Evolutionary conservation across 2,797 vertebrate species (phyloP), one percentile per base, ranked within the genome.

Genomic region (Leucoraja ocellata): DNA sequence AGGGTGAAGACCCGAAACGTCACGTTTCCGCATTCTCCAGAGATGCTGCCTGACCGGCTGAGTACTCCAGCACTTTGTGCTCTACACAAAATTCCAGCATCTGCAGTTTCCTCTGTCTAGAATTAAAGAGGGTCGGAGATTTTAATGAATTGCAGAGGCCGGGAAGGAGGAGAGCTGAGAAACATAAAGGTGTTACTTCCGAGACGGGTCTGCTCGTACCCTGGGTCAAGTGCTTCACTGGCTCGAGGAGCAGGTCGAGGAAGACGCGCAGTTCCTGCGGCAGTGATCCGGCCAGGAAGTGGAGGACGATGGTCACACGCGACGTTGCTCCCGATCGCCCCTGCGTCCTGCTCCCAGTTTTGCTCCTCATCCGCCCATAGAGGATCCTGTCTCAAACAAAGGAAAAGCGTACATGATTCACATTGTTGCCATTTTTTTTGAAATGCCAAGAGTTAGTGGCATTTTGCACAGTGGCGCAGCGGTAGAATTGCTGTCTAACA

Each of bases 311-410:
- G 39, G 98, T 97, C 95, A 98, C 98, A 18, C 98, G 97, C 18
- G 97, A 96, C 68, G 96, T 93, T 0, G 98, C 96, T 4, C 96
- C 95, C 0, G 98, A 95, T 93, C 97, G 99, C 74, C 99, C 98
- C 95, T 99, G 98, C 14, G 99, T 98, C 96, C 97, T 99, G 94
- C 95, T 99, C 93, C 98, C 98, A 0, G 97, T 97, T 96, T 98
- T 99, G 93, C 97, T 98, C 95, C 97, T 98, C 97, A 99, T 97
- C 78, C 99, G 97, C 1, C 99, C 99, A 63, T 98, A 99, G 68
- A 99, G 96, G 95, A 99, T 97, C 96, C 99, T 99, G 95, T 16
- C 94, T 96, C 93, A 94, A 32, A 25, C 39, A 58, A 16, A n/a
- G 1, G 63, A 28, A 7, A 8, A 7, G 81, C 23, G 14, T 5